phyloP scores from a whole-genome alignment of 2,797 vertebrate genomes.

The Propithecus deckenii region DNA sequence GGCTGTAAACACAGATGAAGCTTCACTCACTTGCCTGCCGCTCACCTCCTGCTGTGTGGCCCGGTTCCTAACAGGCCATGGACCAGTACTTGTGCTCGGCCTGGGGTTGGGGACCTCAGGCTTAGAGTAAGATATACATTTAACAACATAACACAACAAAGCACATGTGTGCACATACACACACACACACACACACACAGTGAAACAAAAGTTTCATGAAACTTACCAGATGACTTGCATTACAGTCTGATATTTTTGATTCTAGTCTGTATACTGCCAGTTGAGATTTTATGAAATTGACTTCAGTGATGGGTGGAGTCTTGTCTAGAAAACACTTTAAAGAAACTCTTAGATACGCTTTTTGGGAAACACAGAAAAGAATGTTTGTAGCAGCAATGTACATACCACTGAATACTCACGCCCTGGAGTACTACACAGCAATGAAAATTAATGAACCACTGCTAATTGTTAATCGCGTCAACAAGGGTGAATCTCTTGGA shows the following conservation, averaged over 20 bases:
- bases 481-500: neutral
- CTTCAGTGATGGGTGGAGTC: neutral
- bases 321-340: neutral
- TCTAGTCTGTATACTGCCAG: neutral
- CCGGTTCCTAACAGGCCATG: too few relatives aligned
- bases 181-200: fast-evolving
- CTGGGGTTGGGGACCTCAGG: too few relatives aligned
- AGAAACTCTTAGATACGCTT: neutral
- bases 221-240: neutral
- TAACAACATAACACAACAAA: neutral
- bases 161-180: too few relatives aligned
- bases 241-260: neutral
- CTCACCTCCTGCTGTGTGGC: too few relatives aligned
- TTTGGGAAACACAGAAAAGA: neutral
- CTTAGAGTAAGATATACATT: neutral
- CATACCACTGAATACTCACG: neutral
- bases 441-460: neutral
- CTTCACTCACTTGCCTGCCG: too few relatives aligned
- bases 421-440: neutral
- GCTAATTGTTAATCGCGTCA: neutral
- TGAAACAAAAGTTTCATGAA: neutral
- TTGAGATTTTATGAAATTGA: neutral
- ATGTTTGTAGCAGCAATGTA: neutral
- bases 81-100: too few relatives aligned
- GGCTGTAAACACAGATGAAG: too few relatives aligned